A percentile compares a stretch with the other conserved stretches of the same genome.
phyloP scores from a whole-genome alignment of 2,113 vertebrate species.

The Corynorhinus townsendii region DNA sequence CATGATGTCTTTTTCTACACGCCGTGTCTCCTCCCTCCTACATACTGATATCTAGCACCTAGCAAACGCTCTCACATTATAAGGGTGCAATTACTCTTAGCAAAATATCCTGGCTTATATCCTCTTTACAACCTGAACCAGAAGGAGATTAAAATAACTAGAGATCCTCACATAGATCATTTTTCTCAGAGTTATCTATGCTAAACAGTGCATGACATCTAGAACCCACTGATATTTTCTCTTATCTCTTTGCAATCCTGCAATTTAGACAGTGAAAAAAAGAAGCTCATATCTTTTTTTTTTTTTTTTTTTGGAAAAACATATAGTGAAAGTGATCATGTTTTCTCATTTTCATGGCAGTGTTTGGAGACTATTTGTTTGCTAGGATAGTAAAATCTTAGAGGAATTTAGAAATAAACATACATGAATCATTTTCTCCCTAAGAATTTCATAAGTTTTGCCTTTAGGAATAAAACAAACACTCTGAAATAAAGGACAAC shows the following conservation, averaged over 20 bases:
- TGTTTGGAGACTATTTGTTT: neutral
- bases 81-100: neutral
- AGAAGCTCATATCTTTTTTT: neutral
- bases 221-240: neutral
- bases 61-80: neutral
- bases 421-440: neutral
- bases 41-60: neutral
- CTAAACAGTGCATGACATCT: neutral
- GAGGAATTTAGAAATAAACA: neutral
- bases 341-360: neutral
- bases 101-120: neutral
- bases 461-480: neutral
- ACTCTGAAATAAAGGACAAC: neutral
- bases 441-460: slow-evolving; percentile 31
- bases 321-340: neutral
- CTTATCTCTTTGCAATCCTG: neutral
- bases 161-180: neutral
- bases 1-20: neutral
- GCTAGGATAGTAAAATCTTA: slow-evolving; percentile 14
- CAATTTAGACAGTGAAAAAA: neutral
- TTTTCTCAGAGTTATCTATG: neutral
- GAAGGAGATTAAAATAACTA: neutral
- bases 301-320: neutral
- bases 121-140: neutral
- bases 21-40: neutral